Conservation (phyloP, 2,888 invertebrate genomes). For the Nephrotoma guestfalica region DNA sequence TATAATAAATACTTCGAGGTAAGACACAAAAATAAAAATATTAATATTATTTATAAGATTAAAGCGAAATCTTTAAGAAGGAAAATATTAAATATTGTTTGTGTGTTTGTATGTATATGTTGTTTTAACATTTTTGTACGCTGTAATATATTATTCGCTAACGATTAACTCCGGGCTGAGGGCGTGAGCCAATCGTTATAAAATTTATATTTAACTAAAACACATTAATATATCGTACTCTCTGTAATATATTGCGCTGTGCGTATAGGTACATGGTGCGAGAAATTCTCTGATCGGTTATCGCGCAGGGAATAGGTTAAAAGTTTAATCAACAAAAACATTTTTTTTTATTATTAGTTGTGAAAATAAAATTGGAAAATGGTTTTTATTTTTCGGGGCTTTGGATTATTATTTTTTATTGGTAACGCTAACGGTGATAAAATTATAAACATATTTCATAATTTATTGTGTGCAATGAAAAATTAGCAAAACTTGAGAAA, state of each 20-base stretch:
- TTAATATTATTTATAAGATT: neutral
- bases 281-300: neutral
- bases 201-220: neutral
- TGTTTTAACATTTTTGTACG: neutral
- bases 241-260: neutral
- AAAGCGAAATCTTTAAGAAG: neutral
- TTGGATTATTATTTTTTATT: neutral
- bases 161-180: constrained; percentile 8
- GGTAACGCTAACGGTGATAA: neutral
- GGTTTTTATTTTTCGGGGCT: neutral
- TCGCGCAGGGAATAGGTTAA: neutral
- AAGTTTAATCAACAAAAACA: neutral
- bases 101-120: neutral
- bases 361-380: neutral
- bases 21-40: neutral
- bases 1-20: neutral
- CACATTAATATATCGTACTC: neutral
- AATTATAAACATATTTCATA: neutral
- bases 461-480: neutral
- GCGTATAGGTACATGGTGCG: neutral
- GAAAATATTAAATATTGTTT: neutral
- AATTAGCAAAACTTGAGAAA: neutral
- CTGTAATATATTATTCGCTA: constrained; percentile 8
- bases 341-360: neutral
- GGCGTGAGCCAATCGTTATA: constrained; percentile 6